Base-by-base conservation (phyloP, 2,113 vertebrate genomes). In the Orthonyx spaldingii region DNA sequence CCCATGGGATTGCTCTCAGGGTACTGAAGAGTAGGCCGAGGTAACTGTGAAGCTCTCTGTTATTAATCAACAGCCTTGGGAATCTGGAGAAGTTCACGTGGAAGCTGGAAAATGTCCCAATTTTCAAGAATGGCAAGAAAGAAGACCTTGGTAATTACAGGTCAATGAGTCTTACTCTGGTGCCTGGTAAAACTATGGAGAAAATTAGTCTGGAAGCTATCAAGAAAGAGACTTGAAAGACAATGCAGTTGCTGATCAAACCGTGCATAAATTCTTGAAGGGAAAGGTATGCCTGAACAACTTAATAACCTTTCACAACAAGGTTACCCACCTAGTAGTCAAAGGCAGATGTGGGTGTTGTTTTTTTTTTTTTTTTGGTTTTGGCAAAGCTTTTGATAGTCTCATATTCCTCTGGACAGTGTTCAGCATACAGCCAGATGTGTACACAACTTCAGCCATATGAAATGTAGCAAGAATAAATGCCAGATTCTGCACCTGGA, bases 381-480 rank as follows among this genome's bases (percentile, higher is more conserved):
- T 66, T 61, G 68, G 26, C 27, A 71, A 76, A 63, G 13, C 12
- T 84, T 65, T 87, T 60, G 13, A 17, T 33, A 41, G 8, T 35
- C 27, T 64, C 21, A 10, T 16, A 50, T 30, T 26, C 19, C 16
- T 15, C 37, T 64, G 39, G 27, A 20, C 10, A 63, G 27, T 0
- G 0, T 19, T 17, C 59, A 50, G n/a, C 2, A 1, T 53, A 63
- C n/a, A 74, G 28, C 18, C 81, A 65, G 50, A 17, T 0, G 1
- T 4, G 9, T 28, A 35, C 26, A 28, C 21, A 69, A 39, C 39
- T 39, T 35, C 16, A 87, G 10, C 35, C 55, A 3, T 3, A 13
- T 5, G 46, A 63, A 53, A 53, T 4, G 30, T 16, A 77, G 47
- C 53, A 63, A 20, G 33, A 50, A 39, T 11, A 53, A 66, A 53